Evolutionary conservation across 2,113 vertebrate species (phyloP).

Genomic region (Oreocharis arfaki): DNA sequence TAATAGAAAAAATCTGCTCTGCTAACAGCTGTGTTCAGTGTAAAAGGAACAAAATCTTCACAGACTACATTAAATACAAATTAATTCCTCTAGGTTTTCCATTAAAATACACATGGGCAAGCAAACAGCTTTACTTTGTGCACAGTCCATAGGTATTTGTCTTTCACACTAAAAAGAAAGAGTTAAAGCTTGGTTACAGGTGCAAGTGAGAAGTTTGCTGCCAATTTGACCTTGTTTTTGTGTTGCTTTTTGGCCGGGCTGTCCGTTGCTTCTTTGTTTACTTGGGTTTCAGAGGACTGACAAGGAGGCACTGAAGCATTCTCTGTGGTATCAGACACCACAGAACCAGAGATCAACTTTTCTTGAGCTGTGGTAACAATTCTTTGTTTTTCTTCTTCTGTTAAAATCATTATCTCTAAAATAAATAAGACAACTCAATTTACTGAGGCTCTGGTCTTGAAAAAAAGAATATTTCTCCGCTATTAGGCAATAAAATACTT

Average conservation of each 20-base stretch:
- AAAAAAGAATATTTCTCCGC: neutral
- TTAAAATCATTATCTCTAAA: constrained; percentile 70
- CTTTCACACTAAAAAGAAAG: constrained; percentile 38
- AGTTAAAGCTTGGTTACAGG: constrained; percentile 80
- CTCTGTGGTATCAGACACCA: neutral
- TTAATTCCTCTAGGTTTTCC: constrained; percentile 16
- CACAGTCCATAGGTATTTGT: constrained; percentile 48
- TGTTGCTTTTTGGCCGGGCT: constrained; percentile 86
- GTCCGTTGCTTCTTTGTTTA: constrained; percentile 68
- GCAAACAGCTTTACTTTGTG: constrained; percentile 63
- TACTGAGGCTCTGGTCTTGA: neutral
- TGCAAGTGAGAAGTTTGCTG: constrained; percentile 93
- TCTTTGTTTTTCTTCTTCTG: constrained; percentile 61
- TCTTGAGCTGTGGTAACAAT: constrained; percentile 17
- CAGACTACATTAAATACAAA: constrained; percentile 40
- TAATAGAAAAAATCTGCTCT: constrained; percentile 54
- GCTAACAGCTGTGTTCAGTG: constrained; percentile 54
- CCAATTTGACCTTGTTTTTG: constrained; percentile 88
- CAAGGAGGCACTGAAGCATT: neutral
- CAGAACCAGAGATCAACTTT: neutral
- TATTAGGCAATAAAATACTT: neutral
- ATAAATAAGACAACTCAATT: neutral
- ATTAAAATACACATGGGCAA: constrained; percentile 54
- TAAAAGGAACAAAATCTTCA: constrained; percentile 45
- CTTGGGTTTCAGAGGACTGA: constrained; percentile 36